Percentiles rank a stretch among this genome's conserved stretches.
Evolutionary conservation across 2,888 invertebrate genomes (phyloP).

Genomic region (Pollenia labialis): DNA sequence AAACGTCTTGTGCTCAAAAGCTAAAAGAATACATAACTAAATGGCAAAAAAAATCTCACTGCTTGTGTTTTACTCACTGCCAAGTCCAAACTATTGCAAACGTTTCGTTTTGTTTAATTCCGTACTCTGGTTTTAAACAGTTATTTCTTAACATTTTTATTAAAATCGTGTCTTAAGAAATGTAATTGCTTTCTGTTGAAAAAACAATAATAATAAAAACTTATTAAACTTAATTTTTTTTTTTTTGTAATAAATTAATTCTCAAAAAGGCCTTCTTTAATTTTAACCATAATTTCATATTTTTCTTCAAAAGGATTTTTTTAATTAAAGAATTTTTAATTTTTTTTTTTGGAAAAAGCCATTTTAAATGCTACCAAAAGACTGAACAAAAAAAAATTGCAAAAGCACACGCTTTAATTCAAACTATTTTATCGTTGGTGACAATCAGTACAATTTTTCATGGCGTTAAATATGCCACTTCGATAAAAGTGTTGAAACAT

Average conservation of each 20-base stretch:
- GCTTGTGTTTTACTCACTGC: no score
- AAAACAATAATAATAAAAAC: background rate
- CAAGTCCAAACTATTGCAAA: no score
- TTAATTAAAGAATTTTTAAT: no score
- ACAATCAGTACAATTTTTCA: slow-evolving; percentile 80
- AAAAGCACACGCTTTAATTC: slow-evolving; percentile 74
- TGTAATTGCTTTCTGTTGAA: background rate
- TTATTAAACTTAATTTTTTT: no score
- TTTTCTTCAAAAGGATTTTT: no score
- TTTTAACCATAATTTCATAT: no score
- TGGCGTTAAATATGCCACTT: slow-evolving; percentile 82
- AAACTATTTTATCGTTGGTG: slow-evolving; percentile 78
- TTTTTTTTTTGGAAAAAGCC: no score
- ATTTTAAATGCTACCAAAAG: background rate
- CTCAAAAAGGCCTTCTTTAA: background rate
- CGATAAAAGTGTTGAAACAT: slow-evolving; percentile 72
- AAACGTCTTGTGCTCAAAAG: no score
- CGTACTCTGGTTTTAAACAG: background rate
- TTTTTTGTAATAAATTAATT: background rate
- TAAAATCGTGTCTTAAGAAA: background rate
- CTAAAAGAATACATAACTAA: no score
- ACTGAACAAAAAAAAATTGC: background rate
- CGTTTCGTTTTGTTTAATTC: background rate
- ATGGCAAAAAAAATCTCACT: no score
- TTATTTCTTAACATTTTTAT: slow-evolving; percentile 29